phyloP scores from a whole-genome alignment of 2,888 invertebrate genomes.

The Trachelus iudaicus region DNA sequence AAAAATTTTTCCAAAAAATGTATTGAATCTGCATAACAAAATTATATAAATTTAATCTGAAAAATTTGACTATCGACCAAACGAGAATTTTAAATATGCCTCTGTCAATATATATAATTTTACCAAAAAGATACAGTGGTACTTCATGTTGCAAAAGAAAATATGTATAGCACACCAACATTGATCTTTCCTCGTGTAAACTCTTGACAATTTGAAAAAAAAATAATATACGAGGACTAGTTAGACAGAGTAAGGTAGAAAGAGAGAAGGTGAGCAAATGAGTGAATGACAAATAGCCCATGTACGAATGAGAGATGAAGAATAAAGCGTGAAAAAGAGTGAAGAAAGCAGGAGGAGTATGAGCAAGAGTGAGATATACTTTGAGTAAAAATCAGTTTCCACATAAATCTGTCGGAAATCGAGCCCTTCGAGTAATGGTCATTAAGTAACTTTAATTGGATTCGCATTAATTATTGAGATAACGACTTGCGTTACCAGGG shows the following conservation, averaged over 20 bases:
- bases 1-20: background rate
- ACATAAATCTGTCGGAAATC: background rate
- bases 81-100: background rate
- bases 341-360: constrained; percentile 2
- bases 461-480: background rate
- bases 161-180: background rate
- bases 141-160: background rate
- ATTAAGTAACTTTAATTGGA: background rate
- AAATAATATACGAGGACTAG: constrained; percentile 2
- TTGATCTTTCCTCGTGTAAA: background rate
- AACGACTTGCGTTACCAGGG: background rate
- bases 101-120: background rate
- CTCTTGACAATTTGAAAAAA: background rate
- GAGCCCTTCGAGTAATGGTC: background rate
- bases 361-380: background rate
- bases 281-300: constrained; percentile 8
- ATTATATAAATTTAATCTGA: background rate
- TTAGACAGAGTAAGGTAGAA: constrained; percentile 7
- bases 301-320: constrained; percentile 9
- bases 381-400: background rate
- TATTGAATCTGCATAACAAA: background rate
- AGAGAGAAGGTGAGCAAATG: constrained; percentile 14
- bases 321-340: constrained; percentile 10
- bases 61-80: background rate
- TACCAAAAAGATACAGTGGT: background rate